phyloP scores from a whole-genome alignment of 2,888 invertebrate species.

The Drosophila bunnanda region DNA sequence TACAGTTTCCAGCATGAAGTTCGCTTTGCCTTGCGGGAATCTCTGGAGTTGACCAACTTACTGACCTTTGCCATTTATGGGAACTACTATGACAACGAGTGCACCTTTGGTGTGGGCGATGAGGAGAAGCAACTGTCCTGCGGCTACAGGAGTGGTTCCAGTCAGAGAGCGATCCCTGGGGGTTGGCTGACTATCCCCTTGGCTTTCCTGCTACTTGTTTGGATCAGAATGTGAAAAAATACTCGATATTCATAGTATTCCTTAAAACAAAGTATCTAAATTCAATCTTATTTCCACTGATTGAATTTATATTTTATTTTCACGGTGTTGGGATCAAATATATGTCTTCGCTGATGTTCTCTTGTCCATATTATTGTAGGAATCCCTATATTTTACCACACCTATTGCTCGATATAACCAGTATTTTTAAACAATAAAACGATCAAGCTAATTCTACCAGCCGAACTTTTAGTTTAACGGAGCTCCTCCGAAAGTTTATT shows the following conservation, averaged over 20 bases:
- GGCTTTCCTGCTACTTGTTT: background rate
- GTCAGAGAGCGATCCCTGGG: background rate
- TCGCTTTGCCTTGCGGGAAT: constrained; percentile 50
- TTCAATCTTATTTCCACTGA: background rate
- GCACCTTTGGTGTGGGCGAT: constrained; percentile 49
- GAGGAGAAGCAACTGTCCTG: constrained; percentile 42
- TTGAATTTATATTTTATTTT: background rate
- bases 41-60: constrained; percentile 49
- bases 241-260: background rate
- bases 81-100: constrained; percentile 72
- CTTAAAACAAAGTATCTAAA: background rate
- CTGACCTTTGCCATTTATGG: constrained; percentile 78
- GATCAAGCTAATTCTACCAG: background rate
- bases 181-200: constrained; percentile 10
- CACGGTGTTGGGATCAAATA: constrained; percentile 3
- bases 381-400: background rate
- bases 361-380: background rate
- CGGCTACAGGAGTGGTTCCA: constrained; percentile 46
- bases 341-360: background rate
- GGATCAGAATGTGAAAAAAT: background rate
- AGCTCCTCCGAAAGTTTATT: background rate
- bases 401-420: constrained; percentile 19
- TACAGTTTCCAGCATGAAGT: constrained; percentile 34
- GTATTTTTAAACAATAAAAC: constrained; percentile 12
- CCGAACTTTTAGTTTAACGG: background rate